Evolutionary conservation across 2,113 vertebrate genomes (phyloP).

Genomic region (Bubo blakistoni): DNA sequence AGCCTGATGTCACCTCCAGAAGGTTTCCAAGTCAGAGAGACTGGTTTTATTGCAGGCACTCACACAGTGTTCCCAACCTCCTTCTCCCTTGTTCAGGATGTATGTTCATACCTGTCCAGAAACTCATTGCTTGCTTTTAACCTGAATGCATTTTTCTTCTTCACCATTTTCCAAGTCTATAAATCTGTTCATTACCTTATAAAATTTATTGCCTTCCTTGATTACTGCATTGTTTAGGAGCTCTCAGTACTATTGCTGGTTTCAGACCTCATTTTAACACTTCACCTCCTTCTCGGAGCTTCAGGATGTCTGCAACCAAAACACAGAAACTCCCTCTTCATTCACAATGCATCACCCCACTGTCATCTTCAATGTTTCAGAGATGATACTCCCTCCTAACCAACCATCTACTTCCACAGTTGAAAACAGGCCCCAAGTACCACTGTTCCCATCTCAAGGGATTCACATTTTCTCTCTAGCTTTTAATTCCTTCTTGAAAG

Average conservation of each 20-base stretch:
- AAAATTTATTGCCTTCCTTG: not conserved
- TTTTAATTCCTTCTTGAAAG: not conserved
- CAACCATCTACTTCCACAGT: not conserved
- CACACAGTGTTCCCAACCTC: not conserved
- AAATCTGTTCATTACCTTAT: not conserved
- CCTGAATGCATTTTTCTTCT: conserved; percentile 18
- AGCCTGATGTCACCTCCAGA: not conserved
- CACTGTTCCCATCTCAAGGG: not conserved
- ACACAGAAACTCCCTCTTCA: not conserved
- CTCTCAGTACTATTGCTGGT: not conserved
- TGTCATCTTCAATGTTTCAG: not conserved
- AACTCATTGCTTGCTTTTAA: conserved; percentile 31
- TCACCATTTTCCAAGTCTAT: not conserved
- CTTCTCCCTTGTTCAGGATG: not conserved
- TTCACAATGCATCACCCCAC: not conserved
- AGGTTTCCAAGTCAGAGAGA: not conserved
- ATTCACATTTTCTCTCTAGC: not conserved
- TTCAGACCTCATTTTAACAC: not conserved
- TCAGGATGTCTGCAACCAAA: not conserved
- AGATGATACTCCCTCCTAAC: not conserved
- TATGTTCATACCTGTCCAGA: not conserved
- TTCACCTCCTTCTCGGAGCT: not conserved
- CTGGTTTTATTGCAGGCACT: not conserved
- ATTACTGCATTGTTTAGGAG: not conserved
- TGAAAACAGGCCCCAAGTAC: not conserved